A percentile compares a stretch with the other conserved stretches of the same genome.
Evolutionary conservation across 2,797 vertebrate species (phyloP).

Genomic region (Trachops cirrhosus): DNA sequence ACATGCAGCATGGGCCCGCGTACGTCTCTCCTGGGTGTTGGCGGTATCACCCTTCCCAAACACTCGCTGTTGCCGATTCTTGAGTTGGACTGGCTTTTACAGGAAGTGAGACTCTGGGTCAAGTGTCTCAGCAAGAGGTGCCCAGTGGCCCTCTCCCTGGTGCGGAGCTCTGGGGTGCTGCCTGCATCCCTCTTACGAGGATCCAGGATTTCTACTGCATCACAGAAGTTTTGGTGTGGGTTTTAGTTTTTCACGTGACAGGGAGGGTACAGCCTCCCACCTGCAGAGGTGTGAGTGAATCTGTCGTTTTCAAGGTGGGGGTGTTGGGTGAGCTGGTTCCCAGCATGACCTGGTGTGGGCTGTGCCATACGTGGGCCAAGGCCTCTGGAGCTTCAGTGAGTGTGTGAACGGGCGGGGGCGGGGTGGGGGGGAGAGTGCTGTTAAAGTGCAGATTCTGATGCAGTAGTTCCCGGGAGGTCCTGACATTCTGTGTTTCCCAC

Average conservation of each 20-base stretch:
- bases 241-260: background rate
- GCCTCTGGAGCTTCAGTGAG: background rate
- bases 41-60: fast-evolving
- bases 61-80: background rate
- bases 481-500: background rate
- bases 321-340: background rate
- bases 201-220: background rate
- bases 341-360: background rate
- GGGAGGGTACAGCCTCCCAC: background rate
- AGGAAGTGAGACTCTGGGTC: background rate
- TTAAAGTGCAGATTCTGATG: background rate
- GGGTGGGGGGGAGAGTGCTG: background rate
- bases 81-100: background rate
- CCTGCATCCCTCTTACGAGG: background rate
- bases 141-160: fast-evolving
- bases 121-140: background rate
- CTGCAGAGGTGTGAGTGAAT: background rate
- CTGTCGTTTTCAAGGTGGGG: background rate
- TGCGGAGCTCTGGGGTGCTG: fast-evolving
- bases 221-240: no score
- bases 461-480: background rate
- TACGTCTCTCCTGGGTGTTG: fast-evolving
- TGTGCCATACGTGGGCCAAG: background rate
- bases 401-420: background rate
- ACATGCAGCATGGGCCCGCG: fast-evolving